Base-by-base conservation (phyloP, 1,140 invertebrate genomes). In the Streblospio benedicti region DNA sequence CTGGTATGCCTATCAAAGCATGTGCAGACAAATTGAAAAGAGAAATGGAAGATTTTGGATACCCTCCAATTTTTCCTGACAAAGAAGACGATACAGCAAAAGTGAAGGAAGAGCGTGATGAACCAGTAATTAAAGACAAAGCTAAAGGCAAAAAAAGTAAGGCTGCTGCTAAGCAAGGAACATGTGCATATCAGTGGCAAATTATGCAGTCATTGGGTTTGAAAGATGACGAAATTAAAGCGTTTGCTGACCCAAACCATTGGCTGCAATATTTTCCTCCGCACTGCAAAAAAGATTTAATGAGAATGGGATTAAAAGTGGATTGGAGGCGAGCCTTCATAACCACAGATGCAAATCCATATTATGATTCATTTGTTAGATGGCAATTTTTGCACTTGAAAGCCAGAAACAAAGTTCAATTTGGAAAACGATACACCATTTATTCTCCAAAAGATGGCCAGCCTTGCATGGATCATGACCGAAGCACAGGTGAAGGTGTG, bases 381-480 rank as follows among this genome's bases (percentile, higher is more conserved):
- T 99, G 97, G 96, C 95, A 98, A 77, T 99, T 94, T 75, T 75
- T 88, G 57, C 86, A 87, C 64, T 79, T 99, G n/a, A 91, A 90
- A 73, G 84, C 86, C 58, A 82, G 84, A 59, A 89, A 91, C 59
- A 96, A 94, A 79, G 86, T 98, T 32, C 86, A 91, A 76, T 99
- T 92, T 83, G 97, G 97, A 28, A 99, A 99, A 80, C 82, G 97
- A 56, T 92, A 98, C 71, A 95, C 94, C 12, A 92, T 99, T 64
- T 99, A 87, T 79, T 98, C 95, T 0, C 94, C 95, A 1, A 85
- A 89, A 69, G 96, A 99, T 80, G 86, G 87, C 32, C 97, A 99
- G 75, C 96, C 97, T 2, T 99, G 97, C 75, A 99, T 99, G 97
- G 97, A 99, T 79, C 97, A 99, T 76, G 97, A 99, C 78, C 83